A percentile compares a stretch with the other conserved stretches of the same genome.
These are phyloP conservation scores for Prosopocoilus inquinatus DNA, from an alignment of 2,888 invertebrate species.

Conservation along the genomic window DNA sequence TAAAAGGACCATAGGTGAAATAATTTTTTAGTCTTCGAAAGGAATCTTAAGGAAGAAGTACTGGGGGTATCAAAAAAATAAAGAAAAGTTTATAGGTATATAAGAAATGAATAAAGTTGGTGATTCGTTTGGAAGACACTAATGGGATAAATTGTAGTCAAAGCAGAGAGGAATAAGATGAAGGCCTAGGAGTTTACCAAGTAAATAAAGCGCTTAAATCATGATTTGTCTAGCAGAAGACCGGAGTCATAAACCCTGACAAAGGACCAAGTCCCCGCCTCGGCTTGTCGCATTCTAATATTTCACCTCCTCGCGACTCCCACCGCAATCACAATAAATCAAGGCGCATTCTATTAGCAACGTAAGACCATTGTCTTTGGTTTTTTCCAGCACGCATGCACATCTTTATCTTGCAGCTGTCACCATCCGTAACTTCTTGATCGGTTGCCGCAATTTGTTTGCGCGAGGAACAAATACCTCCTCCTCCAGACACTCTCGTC, in stretches of 20 bases:
- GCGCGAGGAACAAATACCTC: slow-evolving; percentile 8
- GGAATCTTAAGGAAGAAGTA: too few relatives aligned
- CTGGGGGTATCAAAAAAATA: too few relatives aligned
- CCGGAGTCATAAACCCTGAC: slow-evolving; percentile 33
- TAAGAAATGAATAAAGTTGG: too few relatives aligned
- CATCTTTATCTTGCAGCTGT: slow-evolving; percentile 15
- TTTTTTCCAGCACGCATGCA: slow-evolving; percentile 6
- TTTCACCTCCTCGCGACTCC: slow-evolving; percentile 36
- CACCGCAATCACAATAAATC: slow-evolving; percentile 36
- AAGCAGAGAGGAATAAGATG: too few relatives aligned
- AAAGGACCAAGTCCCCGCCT: slow-evolving; percentile 31
- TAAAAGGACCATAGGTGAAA: too few relatives aligned
- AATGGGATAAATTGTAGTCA: too few relatives aligned
- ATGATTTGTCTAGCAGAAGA: slow-evolving; percentile 29
- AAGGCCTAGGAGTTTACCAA: too few relatives aligned
- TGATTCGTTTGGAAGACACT: too few relatives aligned
- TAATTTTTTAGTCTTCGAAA: too few relatives aligned
- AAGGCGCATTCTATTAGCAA: slow-evolving; percentile 26
- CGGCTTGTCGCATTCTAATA: slow-evolving; percentile 34
- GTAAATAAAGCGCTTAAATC: slow-evolving; percentile 30
- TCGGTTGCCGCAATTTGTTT: slow-evolving; percentile 18
- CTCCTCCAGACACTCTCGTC: slow-evolving; percentile 4
- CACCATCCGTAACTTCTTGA: slow-evolving; percentile 18
- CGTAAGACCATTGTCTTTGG: slow-evolving; percentile 19
- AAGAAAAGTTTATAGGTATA: too few relatives aligned